phyloP scores from a whole-genome alignment of 1,140 invertebrate species.

The Drosophila bocki region DNA sequence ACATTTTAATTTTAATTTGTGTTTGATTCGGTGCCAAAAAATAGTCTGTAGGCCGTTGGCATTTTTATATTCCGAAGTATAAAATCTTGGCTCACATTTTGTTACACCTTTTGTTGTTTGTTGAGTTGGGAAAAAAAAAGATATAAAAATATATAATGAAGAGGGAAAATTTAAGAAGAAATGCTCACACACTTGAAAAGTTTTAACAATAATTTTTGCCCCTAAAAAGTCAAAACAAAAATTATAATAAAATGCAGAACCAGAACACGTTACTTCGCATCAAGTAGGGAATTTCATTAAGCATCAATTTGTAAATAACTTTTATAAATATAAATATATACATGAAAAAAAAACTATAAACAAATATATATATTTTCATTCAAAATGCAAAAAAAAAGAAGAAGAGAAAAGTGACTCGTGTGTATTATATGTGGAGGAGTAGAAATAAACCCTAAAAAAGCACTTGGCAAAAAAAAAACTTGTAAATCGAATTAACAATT shows the following conservation, averaged over 20 bases:
- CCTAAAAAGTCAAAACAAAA: slow-evolving; percentile 31
- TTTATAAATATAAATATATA: slow-evolving; percentile 52
- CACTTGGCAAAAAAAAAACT: slow-evolving; percentile 58
- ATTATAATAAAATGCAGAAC: slow-evolving; percentile 39
- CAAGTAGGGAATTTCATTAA: slow-evolving; percentile 77
- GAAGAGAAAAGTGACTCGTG: slow-evolving; percentile 50
- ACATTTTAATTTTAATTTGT: slow-evolving; percentile 37
- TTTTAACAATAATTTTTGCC: slow-evolving; percentile 74
- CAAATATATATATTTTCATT: slow-evolving; percentile 76
- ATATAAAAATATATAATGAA: not conserved
- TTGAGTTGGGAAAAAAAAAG: slow-evolving; percentile 44
- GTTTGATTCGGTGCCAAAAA: slow-evolving; percentile 80
- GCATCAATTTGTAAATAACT: slow-evolving; percentile 69
- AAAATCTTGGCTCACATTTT: slow-evolving; percentile 55
- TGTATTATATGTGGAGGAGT: slow-evolving; percentile 62
- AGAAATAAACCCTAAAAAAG: slow-evolving; percentile 51
- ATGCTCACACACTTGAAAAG: slow-evolving; percentile 85
- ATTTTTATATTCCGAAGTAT: slow-evolving; percentile 28
- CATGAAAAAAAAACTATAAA: slow-evolving; percentile 26
- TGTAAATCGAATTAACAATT: slow-evolving; percentile 73
- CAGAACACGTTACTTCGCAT: slow-evolving; percentile 58
- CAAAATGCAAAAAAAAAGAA: slow-evolving; percentile 63
- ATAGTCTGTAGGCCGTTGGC: slow-evolving; percentile 72
- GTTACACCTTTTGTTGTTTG: slow-evolving; percentile 72
- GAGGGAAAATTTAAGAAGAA: slow-evolving; percentile 25